Conservation (phyloP, 1,140 invertebrate species). For the Drosophila insularis region DNA sequence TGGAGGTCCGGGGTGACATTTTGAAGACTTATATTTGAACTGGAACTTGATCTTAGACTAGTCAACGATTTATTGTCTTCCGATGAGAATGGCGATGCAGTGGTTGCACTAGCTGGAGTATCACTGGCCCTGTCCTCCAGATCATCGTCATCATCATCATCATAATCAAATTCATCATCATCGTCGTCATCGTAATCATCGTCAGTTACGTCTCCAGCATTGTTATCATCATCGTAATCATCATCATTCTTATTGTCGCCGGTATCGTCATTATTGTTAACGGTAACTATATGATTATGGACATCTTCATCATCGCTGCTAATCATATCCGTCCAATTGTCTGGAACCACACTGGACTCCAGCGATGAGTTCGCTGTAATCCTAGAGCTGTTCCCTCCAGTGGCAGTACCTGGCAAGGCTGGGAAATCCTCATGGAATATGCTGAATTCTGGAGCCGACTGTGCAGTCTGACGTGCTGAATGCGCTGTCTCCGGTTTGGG, state of each 20-base stretch:
- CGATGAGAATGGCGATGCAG: not conserved
- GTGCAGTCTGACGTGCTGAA: not conserved
- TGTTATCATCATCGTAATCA: not conserved
- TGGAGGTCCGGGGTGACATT: not conserved
- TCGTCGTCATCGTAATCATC: not conserved
- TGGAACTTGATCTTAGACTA: not conserved
- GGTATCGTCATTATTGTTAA: not conserved
- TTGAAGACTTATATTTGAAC: not conserved
- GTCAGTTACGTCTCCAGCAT: not conserved
- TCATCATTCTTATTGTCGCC: not conserved
- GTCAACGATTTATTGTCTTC: not conserved
- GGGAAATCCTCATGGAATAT: constrained; percentile 63
- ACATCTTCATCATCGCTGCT: constrained; percentile 35
- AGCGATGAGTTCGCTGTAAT: not conserved
- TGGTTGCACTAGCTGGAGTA: not conserved
- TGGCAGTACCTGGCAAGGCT: constrained; percentile 43
- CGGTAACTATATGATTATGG: not conserved
- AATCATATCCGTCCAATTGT: constrained; percentile 55
- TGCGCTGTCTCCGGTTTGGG: constrained; percentile 14
- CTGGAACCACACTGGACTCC: constrained; percentile 25
- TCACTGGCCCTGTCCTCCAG: not conserved
- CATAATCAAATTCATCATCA: not conserved
- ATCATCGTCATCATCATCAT: not conserved
- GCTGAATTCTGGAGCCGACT: constrained; percentile 42
- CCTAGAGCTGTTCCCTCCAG: not conserved